Evolutionary conservation across 2,113 vertebrate species (phyloP), one percentile per base, ranked within the genome.

Genomic region (Panthera uncia): DNA sequence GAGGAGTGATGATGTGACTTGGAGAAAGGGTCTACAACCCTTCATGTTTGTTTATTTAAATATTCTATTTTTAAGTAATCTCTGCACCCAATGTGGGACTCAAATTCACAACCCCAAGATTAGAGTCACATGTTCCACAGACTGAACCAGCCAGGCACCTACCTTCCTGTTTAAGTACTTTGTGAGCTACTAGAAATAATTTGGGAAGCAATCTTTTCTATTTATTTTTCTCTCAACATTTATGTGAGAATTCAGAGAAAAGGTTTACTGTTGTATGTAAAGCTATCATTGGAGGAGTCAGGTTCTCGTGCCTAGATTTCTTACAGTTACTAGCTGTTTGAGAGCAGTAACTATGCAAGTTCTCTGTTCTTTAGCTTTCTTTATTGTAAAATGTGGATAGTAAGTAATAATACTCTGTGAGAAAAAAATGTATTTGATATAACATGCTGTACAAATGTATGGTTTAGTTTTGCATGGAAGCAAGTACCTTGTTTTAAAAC

Each of bases 111-210:
- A 31, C 74, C 41, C 74, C 27, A 31, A 31, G 27, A 5, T 31
- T 27, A 78, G 41, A 78, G 27, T 78, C 41, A 15, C 74, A 78
- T 31, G 14, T 15, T 48, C 14, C 74, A 48, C 74, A 18, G 27
- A 65, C 12, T 65, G 14, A 48, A 27, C 74, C 74, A 48, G 27
- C 41, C 7, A 78, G 74, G 25, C 29, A 31, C 14, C 14, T 21
- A n/a, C 27, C 68, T 69, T 94, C 18, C 5, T 66, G 0, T 88
- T 86, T 93, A 87, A 83, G 55, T 93, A 80, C 41, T 95, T 66
- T 89, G 52, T 90, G 45, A 96, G n/a, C n/a, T 97, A n/a, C 23
- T 86, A 38, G 63, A 84, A 84, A 79, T 97, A 93, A 86, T 83
- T 97, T 91, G 66, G 71, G 71, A 93, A 91, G 6, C 19, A 95